Evolutionary conservation across 2,888 invertebrate genomes (phyloP).

Genomic region (Agrochola litura): DNA sequence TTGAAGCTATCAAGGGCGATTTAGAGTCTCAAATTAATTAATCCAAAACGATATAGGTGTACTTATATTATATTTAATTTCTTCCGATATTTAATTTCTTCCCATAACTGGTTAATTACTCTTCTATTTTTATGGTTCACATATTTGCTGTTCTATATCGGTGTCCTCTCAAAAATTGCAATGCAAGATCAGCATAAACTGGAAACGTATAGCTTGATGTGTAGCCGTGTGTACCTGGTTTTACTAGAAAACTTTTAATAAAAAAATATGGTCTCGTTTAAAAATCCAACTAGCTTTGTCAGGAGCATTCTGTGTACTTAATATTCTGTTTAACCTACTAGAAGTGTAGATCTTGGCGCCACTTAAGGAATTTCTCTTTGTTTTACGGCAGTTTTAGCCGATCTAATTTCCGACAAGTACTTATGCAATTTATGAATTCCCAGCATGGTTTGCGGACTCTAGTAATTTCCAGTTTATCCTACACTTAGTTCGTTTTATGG

Average conservation of each 20-base stretch:
- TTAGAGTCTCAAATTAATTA: too few species aligned
- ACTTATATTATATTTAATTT: too few species aligned
- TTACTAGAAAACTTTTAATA: background rate
- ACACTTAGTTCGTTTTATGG: slow-evolving; percentile 16
- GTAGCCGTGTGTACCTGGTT: background rate
- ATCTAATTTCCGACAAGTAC: slow-evolving; percentile 53
- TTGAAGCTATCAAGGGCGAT: too few species aligned
- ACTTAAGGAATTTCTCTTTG: slow-evolving; percentile 46
- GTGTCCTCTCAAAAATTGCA: too few species aligned
- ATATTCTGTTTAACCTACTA: slow-evolving; percentile 13
- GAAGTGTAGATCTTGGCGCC: slow-evolving; percentile 21
- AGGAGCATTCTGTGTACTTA: background rate
- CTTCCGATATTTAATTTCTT: too few species aligned
- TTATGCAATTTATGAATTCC: slow-evolving; percentile 39
- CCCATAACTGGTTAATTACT: too few species aligned
- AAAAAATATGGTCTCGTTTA: background rate
- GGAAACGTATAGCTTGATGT: too few species aligned
- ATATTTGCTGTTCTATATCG: too few species aligned
- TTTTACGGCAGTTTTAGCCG: slow-evolving; percentile 45
- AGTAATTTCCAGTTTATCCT: slow-evolving; percentile 31
- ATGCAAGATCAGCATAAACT: too few species aligned
- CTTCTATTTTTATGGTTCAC: too few species aligned
- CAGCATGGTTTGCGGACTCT: slow-evolving; percentile 9
- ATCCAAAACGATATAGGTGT: too few species aligned
- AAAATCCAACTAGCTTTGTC: background rate